Evolutionary conservation across 64 coral and sea anemone species (phyloP).

Genomic region (Montipora sp.): DNA sequence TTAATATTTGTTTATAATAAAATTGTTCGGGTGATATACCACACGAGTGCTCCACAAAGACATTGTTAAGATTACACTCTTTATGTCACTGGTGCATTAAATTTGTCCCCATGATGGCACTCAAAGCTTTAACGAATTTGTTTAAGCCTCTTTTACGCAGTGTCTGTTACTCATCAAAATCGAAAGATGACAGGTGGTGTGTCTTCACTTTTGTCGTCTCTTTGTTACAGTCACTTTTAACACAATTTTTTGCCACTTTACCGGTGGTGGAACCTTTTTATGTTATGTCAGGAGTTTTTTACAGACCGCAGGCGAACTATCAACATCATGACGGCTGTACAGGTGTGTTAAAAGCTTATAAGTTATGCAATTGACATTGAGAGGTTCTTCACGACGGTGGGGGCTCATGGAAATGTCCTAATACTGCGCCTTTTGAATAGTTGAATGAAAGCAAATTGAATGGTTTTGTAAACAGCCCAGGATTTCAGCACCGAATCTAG

Average conservation of each 20-base stretch:
- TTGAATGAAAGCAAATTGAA: background rate
- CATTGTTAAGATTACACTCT: slow-evolving; percentile 48
- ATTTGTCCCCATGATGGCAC: slow-evolving; percentile 16
- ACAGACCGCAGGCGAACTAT: background rate
- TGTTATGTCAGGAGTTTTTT: background rate
- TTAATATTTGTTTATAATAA: slow-evolving; percentile 35
- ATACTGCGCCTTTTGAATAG: slow-evolving; percentile 11
- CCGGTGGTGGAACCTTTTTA: background rate
- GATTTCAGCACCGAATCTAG: background rate
- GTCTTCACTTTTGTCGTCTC: background rate
- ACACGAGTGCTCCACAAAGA: slow-evolving; percentile 14
- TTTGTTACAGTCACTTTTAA: slow-evolving; percentile 16
- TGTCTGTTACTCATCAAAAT: background rate
- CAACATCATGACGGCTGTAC: background rate
- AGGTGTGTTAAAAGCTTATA: slow-evolving; percentile 14
- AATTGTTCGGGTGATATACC: slow-evolving; percentile 7
- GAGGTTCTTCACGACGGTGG: background rate
- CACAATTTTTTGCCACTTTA: slow-evolving; percentile 7
- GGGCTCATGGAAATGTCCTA: slow-evolving; percentile 1
- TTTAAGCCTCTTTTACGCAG: background rate
- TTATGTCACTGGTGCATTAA: slow-evolving; percentile 34
- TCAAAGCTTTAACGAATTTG: slow-evolving; percentile 2
- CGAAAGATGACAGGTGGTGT: slow-evolving; percentile 27
- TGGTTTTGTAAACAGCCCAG: background rate
- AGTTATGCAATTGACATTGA: background rate